A percentile compares a stretch with the other conserved stretches of the same genome.
Conservation (phyloP, 2,797 vertebrate genomes). For the Rhincodon typus region DNA sequence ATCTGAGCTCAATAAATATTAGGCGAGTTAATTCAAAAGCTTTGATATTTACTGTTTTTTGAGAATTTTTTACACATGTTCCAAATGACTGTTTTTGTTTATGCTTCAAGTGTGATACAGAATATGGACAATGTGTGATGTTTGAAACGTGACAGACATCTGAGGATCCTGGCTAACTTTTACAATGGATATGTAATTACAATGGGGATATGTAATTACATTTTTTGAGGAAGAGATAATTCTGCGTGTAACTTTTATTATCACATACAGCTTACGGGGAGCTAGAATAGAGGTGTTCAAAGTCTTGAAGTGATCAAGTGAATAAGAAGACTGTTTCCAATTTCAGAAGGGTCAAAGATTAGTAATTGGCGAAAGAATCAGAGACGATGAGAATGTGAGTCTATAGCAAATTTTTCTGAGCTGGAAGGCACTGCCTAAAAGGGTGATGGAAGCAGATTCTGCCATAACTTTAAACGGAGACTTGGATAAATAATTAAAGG, state of each 20-base stretch:
- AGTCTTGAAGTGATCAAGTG: neutral
- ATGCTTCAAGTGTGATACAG: neutral
- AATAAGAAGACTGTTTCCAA: neutral
- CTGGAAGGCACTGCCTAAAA: neutral
- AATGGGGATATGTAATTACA: neutral
- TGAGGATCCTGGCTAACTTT: neutral
- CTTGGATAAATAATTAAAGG: neutral
- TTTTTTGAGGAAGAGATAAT: neutral
- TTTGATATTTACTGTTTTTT: neutral
- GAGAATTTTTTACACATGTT: neutral
- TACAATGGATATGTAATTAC: neutral
- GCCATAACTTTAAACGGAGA: neutral
- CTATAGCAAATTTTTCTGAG: neutral
- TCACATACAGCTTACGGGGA: neutral
- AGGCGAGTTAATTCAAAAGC: neutral
- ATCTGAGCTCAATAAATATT: neutral
- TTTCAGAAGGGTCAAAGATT: neutral
- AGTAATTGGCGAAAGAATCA: neutral
- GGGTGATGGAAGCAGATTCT: neutral
- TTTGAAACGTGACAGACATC: neutral
- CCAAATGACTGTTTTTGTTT: neutral
- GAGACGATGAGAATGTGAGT: neutral
- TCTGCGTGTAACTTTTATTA: neutral
- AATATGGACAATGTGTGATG: neutral
- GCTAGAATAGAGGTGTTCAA: neutral